These are phyloP conservation scores for Ceratina australensis DNA, from an alignment of 1,140 invertebrate species.

Conservation along the genomic window DNA sequence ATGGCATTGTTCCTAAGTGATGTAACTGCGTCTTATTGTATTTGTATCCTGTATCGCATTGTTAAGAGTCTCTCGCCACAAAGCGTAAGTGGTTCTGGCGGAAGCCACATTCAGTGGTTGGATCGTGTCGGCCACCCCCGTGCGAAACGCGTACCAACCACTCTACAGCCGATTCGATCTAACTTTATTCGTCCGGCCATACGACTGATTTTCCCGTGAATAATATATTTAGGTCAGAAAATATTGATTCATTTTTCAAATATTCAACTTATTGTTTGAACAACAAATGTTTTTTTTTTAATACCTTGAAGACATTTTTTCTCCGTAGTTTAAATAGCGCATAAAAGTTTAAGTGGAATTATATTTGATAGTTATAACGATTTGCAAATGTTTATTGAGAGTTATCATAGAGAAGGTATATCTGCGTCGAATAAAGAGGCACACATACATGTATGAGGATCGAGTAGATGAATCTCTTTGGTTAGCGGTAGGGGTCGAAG, in stretches of 20 bases:
- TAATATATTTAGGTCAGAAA: not conserved
- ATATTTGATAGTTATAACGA: not conserved
- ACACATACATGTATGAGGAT: constrained; percentile 46
- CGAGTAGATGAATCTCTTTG: constrained; percentile 69
- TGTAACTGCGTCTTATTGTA: constrained; percentile 81
- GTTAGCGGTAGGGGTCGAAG: constrained; percentile 64
- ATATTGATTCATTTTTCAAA: not conserved
- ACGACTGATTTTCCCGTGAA: not conserved
- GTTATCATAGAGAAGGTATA: constrained; percentile 58
- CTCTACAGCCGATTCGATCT: constrained; percentile 61
- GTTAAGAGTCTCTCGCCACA: constrained; percentile 79
- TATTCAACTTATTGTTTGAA: too few species aligned
- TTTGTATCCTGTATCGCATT: constrained; percentile 81
- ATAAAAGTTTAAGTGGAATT: too few species aligned
- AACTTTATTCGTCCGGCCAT: constrained; percentile 36
- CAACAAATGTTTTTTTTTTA: too few species aligned
- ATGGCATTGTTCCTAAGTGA: constrained; percentile 80
- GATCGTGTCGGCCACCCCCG: constrained; percentile 74
- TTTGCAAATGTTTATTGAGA: constrained; percentile 21
- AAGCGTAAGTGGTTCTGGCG: constrained; percentile 80
- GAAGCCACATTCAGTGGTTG: constrained; percentile 79
- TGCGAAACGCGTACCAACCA: constrained; percentile 65
- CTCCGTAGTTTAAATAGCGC: too few species aligned
- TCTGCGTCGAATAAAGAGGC: constrained; percentile 44
- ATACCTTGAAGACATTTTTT: too few species aligned